phyloP scores from a whole-genome alignment of 2,113 vertebrate species.

The Apodemus sylvaticus region DNA sequence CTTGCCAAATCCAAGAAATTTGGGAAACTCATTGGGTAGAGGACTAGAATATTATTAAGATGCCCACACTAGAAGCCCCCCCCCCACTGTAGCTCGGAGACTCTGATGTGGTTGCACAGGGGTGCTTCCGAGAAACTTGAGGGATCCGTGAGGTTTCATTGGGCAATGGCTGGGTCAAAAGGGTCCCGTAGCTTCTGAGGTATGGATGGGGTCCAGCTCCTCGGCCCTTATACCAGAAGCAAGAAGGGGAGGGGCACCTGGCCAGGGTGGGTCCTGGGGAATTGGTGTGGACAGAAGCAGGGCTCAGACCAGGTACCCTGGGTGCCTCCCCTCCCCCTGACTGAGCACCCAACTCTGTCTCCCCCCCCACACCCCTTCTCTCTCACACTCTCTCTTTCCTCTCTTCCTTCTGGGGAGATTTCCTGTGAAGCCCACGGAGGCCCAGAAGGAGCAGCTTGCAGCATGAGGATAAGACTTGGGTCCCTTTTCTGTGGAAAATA shows the following conservation, averaged over 20 bases:
- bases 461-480: background rate
- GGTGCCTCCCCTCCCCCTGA: fast-evolving
- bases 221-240: background rate
- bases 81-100: fast-evolving
- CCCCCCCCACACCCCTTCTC: no score
- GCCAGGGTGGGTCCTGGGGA: fast-evolving
- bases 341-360: background rate
- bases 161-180: background rate
- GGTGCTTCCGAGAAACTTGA: background rate
- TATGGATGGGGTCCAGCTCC: no score
- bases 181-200: background rate
- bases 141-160: fast-evolving
- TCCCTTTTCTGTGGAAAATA: background rate
- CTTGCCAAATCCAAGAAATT: background rate
- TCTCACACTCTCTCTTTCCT: background rate
- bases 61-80: fast-evolving
- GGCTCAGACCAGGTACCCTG: fast-evolving
- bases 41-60: background rate
- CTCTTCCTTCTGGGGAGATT: background rate
- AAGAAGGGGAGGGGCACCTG: background rate
- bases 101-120: background rate
- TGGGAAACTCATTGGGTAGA: background rate
- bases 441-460: background rate
- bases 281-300: no score
- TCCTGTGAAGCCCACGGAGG: no score